A percentile compares a stretch with the other conserved stretches of the same genome.
phyloP scores from a whole-genome alignment of 1,140 invertebrate genomes.

The Asobara japonica region DNA sequence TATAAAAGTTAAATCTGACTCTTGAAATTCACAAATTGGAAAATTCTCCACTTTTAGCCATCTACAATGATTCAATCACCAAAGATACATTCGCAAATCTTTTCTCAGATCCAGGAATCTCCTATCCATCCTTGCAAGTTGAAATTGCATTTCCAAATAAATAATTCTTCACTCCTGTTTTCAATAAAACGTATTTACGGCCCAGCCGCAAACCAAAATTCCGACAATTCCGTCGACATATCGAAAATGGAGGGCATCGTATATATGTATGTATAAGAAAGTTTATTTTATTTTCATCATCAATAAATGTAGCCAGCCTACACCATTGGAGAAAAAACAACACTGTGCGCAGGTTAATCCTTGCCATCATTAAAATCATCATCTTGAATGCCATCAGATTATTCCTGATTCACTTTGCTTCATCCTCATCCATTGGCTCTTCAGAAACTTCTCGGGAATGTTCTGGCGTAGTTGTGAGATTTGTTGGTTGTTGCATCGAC shows the following conservation, averaged over 20 bases:
- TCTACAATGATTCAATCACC: no score
- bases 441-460: constrained; percentile 78
- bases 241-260: constrained; percentile 23
- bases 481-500: constrained; percentile 77
- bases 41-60: not conserved
- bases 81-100: not conserved
- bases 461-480: constrained; percentile 68
- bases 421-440: constrained; percentile 87
- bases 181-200: constrained; percentile 2
- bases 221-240: not conserved
- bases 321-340: not conserved
- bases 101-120: no score
- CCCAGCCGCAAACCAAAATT: constrained; percentile 6
- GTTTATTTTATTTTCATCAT: not conserved
- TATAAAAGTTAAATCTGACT: not conserved
- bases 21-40: not conserved
- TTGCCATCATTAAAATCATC: not conserved
- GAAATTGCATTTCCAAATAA: not conserved
- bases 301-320: not conserved
- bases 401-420: constrained; percentile 64
- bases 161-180: not conserved
- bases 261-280: not conserved
- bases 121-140: no score
- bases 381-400: not conserved
- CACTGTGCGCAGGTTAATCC: not conserved